phyloP scores from a whole-genome alignment of 1,140 invertebrate genomes.

The Hycleus cichorii region DNA sequence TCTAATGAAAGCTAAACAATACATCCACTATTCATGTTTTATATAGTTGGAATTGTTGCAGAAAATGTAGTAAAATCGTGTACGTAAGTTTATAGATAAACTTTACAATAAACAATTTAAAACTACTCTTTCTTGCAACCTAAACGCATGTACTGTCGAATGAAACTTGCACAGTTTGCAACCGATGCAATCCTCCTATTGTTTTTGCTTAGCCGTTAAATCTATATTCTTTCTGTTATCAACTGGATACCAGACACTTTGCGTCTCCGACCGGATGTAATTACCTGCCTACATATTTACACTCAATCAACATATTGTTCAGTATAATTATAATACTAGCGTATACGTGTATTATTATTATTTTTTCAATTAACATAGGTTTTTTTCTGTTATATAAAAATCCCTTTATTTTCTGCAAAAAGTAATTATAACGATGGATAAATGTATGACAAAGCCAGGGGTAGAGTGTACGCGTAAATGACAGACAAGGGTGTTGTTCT shows the following conservation, averaged over 20 bases:
- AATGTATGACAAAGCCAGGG: too few relatives aligned
- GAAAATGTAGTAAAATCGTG: too few relatives aligned
- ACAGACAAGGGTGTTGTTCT: neutral
- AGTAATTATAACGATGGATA: constrained; percentile 3
- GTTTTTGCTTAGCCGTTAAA: constrained; percentile 20
- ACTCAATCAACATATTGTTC: constrained; percentile 3
- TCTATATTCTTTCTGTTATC: constrained; percentile 18
- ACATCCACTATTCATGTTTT: too few relatives aligned
- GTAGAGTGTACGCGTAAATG: neutral
- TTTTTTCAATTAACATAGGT: too few relatives aligned
- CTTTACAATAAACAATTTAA: too few relatives aligned
- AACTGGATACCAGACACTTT: constrained; percentile 21
- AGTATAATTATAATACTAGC: too few relatives aligned
- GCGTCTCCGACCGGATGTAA: constrained; percentile 22
- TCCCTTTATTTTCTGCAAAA: neutral
- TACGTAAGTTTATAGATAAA: too few relatives aligned
- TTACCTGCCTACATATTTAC: constrained; percentile 14
- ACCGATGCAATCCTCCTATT: constrained; percentile 12
- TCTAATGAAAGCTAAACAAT: too few relatives aligned
- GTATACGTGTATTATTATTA: too few relatives aligned
- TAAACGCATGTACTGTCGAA: constrained; percentile 8
- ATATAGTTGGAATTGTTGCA: too few relatives aligned
- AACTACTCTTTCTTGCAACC: neutral
- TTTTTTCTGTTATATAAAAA: too few relatives aligned
- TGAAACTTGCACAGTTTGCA: constrained; percentile 10